Base-by-base conservation (phyloP, 2,797 vertebrate species). In the Gymnothorax javanicus region DNA sequence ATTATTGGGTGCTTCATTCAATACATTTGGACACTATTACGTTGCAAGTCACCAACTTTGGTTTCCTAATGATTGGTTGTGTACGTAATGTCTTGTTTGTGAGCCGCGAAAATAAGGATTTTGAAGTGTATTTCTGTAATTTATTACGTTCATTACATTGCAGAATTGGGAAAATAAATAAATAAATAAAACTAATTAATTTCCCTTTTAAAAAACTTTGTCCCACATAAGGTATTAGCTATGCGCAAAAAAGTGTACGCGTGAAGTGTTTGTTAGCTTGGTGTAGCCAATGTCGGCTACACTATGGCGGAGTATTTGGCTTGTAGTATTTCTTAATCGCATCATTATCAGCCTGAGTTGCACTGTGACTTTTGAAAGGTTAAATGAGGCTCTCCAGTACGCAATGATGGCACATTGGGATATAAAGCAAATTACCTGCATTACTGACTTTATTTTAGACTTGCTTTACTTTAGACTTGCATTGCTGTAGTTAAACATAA, bases 171-270 rank as follows among this genome's bases (percentile, higher is more conserved):
- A 54, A 83, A 83, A 2, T 43, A 8, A 58, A 82, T 27, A 33
- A 56, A 56, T 7, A 57, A 20, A 4, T 1, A 57, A 25, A 8
- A 20, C 23, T 7, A 54, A 6, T 71, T 88, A 90, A 87, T 91
- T 92, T 90, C 92, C 82, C 90, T 88, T 91, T 88, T 87, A 94
- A 92, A 92, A 87, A 89, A 89, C 87, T 89, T 91, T 94, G 93
- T 94, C 93, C 77, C 1, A 43, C 33, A 43, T 43, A 43, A 43
- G 33, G 33, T 43, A 43, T 43, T 1, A 43, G 33, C 33, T 43
- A 43, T 43, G 33, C 1, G 33, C 33, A 43, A 43, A 43, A 43
- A 43, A 43, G 33, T 43, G 33, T 43, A 43, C 1, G 33, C 33
- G 33, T 43, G 33, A 43, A 43, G 33, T 43, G 33, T 43, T 43